Evolutionary conservation across 2,113 vertebrate genomes (phyloP).

Genomic region (Pygathrix nemaeus): DNA sequence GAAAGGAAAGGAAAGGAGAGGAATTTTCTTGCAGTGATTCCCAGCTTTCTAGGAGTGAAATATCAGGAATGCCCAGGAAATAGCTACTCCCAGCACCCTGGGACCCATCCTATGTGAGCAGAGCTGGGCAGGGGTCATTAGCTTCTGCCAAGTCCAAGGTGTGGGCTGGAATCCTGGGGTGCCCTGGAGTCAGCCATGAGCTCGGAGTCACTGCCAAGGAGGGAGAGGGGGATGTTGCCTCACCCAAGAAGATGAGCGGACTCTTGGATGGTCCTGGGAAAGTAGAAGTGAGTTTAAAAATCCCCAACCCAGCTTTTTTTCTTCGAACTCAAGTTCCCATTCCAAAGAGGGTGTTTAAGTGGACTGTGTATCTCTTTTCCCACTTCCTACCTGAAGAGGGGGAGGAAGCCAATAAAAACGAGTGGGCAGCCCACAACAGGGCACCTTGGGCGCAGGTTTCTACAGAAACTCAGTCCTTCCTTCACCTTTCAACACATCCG

Average conservation of each 20-base stretch:
- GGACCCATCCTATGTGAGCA: background rate
- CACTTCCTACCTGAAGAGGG: background rate
- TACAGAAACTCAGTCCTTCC: constrained; percentile 56
- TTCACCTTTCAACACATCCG: background rate
- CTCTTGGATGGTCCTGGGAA: background rate
- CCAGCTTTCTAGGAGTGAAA: background rate
- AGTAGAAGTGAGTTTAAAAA: background rate
- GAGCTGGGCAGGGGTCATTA: background rate
- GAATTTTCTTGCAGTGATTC: background rate
- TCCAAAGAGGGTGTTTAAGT: background rate
- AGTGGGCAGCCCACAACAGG: background rate
- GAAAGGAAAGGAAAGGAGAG: background rate
- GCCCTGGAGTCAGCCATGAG: background rate
- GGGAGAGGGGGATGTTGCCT: background rate
- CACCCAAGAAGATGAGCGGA: background rate
- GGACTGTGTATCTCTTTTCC: background rate
- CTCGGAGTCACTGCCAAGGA: background rate
- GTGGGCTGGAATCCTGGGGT: background rate
- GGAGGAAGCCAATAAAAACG: constrained; percentile 27
- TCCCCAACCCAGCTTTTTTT: background rate
- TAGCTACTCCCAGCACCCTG: background rate
- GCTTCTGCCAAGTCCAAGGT: background rate
- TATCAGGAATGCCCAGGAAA: background rate
- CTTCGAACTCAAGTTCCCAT: background rate
- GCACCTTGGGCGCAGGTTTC: constrained; percentile 52